Evolutionary conservation across 2,888 invertebrate genomes (phyloP), one percentile per base, ranked within the genome.

Genomic region (Tortricodes alternella): DNA sequence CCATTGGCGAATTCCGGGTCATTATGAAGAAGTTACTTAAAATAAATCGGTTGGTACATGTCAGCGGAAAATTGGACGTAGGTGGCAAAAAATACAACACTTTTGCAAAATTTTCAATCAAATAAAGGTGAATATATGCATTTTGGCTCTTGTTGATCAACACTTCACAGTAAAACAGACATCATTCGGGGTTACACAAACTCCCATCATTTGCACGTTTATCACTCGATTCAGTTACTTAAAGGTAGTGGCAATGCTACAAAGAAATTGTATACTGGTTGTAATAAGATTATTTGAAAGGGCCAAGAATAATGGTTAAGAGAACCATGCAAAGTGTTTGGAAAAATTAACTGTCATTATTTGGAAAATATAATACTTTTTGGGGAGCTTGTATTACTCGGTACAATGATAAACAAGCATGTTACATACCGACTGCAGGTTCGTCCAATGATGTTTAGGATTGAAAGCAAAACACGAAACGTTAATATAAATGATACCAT

Each of bases 401-500:
- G 57, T 58, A 59, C 67, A 63, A 62, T 60, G 60, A 71, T 63
- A 66, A 43, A 74, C 59, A 74, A 76, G 70, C 66, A 66, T 53
- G 75, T 85, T 89, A 90, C 89, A 80, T 89, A 90, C 89, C 89
- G 66, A 89, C 89, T 88, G 89, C 75, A 65, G 70, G 63, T 76
- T 78, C 78, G 74, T 89, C 89, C 89, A 80, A 76, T 78, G 75
- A 82, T 74, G 77, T 78, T 73, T 71, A 79, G 69, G 76, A 77
- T 85, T 81, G 89, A 78, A 88, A 87, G 80, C 78, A 84, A 76
- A 88, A 87, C 67, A 79, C 68, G 68, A 73, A 73, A 79, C 73
- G 69, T 83, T 81, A 79, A 83, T 78, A 73, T 77, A 68, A 72
- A 62, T 68, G 65, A 68, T 67, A 8, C 39, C 46, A 19, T 64